Conservation (phyloP, 1,140 invertebrate genomes). For the Macrobrachium rosenbergii region DNA sequence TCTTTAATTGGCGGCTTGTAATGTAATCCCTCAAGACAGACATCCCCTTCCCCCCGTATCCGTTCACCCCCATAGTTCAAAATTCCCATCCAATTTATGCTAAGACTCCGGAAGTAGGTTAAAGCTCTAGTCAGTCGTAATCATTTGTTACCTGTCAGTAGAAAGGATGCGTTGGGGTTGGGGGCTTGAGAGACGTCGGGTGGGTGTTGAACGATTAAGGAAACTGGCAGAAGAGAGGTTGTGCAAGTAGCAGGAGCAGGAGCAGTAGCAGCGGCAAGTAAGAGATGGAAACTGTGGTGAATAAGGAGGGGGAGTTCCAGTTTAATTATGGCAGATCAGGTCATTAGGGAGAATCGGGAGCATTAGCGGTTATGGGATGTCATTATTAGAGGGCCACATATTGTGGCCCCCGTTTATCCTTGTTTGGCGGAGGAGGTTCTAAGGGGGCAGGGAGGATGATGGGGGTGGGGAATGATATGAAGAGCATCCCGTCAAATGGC, state of each 20-base stretch:
- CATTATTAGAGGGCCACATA: slow-evolving; percentile 42
- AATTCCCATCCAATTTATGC: no score
- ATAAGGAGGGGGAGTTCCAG: neutral
- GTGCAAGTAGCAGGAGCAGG: neutral
- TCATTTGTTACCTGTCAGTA: no score
- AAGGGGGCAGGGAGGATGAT: no score
- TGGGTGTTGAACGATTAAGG: no score
- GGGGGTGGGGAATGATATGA: no score
- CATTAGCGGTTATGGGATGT: slow-evolving; percentile 42
- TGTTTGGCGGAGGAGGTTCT: neutral
- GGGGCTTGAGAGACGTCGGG: neutral
- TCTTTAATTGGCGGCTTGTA: no score
- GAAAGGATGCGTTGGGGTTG: neutral
- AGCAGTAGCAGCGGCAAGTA: neutral
- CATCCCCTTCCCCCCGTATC: no score
- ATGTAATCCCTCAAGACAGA: no score
- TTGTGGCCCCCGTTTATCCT: neutral
- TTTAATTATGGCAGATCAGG: slow-evolving; percentile 47
- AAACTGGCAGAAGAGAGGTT: neutral
- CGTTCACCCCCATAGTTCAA: no score
- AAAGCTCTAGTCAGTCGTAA: no score
- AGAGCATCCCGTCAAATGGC: no score
- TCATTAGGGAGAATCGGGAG: slow-evolving; percentile 43
- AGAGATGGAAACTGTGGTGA: neutral
- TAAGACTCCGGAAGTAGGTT: no score